phyloP scores from a whole-genome alignment of 2,113 vertebrate genomes.

The Paedocypris sp. region DNA sequence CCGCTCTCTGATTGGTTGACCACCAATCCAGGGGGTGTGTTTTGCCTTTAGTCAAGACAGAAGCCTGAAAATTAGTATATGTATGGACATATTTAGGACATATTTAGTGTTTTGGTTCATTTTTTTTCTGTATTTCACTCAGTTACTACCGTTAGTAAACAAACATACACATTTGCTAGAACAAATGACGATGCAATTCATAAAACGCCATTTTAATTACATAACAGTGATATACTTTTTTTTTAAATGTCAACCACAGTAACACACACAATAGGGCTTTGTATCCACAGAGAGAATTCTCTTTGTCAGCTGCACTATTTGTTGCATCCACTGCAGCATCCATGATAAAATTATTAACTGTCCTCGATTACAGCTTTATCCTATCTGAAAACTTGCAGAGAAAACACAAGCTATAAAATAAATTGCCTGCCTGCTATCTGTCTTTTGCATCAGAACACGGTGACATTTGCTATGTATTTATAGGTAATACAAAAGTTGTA shows the following conservation, averaged over 20 bases:
- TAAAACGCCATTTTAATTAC: too few relatives aligned
- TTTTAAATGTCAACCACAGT: conserved; percentile 44
- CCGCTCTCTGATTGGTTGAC: too few relatives aligned
- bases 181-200: too few relatives aligned
- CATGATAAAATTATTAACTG: conserved; percentile 42
- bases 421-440: conserved; percentile 61
- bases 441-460: conserved; percentile 53
- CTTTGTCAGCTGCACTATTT: conserved; percentile 45
- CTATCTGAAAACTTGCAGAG: conserved; percentile 43
- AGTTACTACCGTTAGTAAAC: too few relatives aligned
- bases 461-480: conserved; percentile 63
- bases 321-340: conserved; percentile 33
- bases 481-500: conserved; percentile 59
- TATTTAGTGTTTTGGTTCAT: too few relatives aligned
- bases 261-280: conserved; percentile 45
- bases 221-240: too few relatives aligned
- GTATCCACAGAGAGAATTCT: conserved; percentile 43
- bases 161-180: too few relatives aligned
- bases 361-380: conserved; percentile 51
- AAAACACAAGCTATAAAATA: conserved; percentile 43
- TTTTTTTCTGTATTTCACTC: too few relatives aligned
- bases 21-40: too few relatives aligned
- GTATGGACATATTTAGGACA: too few relatives aligned
- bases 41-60: too few relatives aligned
- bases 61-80: too few relatives aligned